phyloP scores from a whole-genome alignment of 1,140 invertebrate species.

The Lutraria rhynchaena region DNA sequence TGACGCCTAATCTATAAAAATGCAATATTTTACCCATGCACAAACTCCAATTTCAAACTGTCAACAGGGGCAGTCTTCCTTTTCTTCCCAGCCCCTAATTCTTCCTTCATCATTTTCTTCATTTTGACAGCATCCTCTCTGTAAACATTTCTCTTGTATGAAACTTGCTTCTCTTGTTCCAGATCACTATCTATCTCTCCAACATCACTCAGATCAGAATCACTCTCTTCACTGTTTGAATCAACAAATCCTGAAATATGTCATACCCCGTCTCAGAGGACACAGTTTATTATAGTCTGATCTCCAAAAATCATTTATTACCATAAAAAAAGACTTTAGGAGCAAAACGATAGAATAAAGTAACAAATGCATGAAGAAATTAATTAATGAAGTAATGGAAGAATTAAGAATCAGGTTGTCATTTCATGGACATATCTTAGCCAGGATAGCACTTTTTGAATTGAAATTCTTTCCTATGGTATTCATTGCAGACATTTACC shows the following conservation, averaged over 20 bases:
- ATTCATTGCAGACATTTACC: too few species aligned
- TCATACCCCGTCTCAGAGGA: background rate
- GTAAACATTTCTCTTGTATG: slow-evolving; percentile 79
- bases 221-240: slow-evolving; percentile 81
- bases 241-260: slow-evolving; percentile 78
- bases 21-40: slow-evolving; percentile 82
- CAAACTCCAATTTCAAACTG: slow-evolving; percentile 79
- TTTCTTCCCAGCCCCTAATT: slow-evolving; percentile 75
- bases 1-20: too few species aligned
- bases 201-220: slow-evolving; percentile 81
- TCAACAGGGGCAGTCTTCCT: slow-evolving; percentile 77
- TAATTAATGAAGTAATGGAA: too few species aligned
- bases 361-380: too few species aligned
- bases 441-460: too few species aligned
- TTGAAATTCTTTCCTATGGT: too few species aligned
- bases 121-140: slow-evolving; percentile 77
- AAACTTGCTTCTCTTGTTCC: slow-evolving; percentile 81
- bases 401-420: too few species aligned
- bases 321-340: too few species aligned
- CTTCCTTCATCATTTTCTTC: slow-evolving; percentile 73
- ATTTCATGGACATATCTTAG: too few species aligned
- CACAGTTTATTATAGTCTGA: too few species aligned
- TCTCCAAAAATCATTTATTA: too few species aligned
- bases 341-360: too few species aligned
- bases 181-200: slow-evolving; percentile 81